phyloP scores from a whole-genome alignment of 1,140 invertebrate genomes.

The Caerostris extrusa region DNA sequence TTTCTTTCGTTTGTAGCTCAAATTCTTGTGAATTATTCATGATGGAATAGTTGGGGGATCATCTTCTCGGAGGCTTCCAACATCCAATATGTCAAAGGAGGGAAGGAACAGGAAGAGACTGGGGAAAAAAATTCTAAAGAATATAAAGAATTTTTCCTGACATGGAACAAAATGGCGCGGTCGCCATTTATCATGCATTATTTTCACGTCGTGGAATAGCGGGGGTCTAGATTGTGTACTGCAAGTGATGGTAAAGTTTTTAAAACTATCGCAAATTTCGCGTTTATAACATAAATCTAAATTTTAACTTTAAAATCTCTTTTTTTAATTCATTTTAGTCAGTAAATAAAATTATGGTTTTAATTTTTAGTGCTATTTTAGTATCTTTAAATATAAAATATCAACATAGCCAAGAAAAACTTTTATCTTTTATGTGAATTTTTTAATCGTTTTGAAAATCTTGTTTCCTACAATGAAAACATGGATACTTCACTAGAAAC shows the following conservation, averaged over 20 bases:
- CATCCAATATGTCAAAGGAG: conserved; percentile 43
- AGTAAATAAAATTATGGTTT: too few species aligned
- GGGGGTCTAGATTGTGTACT: neutral
- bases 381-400: too few species aligned
- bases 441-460: too few species aligned
- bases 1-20: conserved; percentile 35
- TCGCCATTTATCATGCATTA: conserved; percentile 40
- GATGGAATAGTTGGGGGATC: conserved; percentile 17
- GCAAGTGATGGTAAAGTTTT: neutral
- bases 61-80: neutral
- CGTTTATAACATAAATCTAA: too few species aligned
- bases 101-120: neutral
- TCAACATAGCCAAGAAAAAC: too few species aligned
- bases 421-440: too few species aligned
- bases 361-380: too few species aligned
- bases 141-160: conserved; percentile 24
- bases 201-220: conserved; percentile 3
- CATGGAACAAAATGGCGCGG: conserved; percentile 49
- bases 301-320: too few species aligned
- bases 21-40: conserved; percentile 44
- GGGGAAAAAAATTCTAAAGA: conserved; percentile 41
- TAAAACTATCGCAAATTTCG: neutral
- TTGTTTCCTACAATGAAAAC: too few species aligned
- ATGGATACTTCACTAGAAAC: too few species aligned
- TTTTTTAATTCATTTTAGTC: too few species aligned